phyloP scores from a whole-genome alignment of 23 tunicate species.

The Ascidia mentula region DNA sequence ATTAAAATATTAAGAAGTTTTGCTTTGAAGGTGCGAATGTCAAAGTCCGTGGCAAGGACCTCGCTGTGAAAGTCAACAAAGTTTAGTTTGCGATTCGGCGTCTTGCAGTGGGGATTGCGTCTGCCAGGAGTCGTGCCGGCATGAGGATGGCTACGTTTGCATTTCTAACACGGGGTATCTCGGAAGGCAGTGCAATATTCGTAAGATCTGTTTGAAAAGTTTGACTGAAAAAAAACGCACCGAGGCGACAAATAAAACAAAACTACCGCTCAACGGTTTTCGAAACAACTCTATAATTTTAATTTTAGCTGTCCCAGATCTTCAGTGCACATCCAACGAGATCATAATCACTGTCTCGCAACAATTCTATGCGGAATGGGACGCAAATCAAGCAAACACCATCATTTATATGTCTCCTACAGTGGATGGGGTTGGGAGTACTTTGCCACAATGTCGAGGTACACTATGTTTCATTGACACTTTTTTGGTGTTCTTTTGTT shows the following conservation, averaged over 20 bases:
- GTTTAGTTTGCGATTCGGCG: too few species aligned
- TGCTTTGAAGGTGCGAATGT: too few species aligned
- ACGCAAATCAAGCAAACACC: conserved; percentile 26
- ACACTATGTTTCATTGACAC: too few species aligned
- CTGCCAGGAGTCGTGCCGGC: neutral
- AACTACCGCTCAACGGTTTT: too few species aligned
- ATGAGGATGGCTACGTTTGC: neutral
- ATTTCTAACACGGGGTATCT: neutral
- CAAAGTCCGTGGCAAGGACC: too few species aligned
- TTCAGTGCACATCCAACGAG: conserved; percentile 15
- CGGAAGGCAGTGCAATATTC: neutral
- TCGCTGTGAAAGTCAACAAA: too few species aligned
- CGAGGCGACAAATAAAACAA: too few species aligned
- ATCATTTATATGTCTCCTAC: conserved; percentile 18
- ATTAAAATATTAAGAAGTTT: too few species aligned
- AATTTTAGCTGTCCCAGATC: conserved; percentile 29
- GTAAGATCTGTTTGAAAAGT: neutral
- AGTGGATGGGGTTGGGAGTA: neutral
- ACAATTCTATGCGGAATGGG: conserved; percentile 34
- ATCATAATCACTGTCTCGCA: conserved; percentile 21
- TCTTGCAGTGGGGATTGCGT: neutral
- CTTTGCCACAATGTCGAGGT: neutral
- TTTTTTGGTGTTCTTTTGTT: too few species aligned
- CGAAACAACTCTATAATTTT: too few species aligned
- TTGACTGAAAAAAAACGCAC: neutral